These are phyloP conservation scores for Adelges cooleyi DNA, from an alignment of 1,140 invertebrate species.

Conservation along the genomic window DNA sequence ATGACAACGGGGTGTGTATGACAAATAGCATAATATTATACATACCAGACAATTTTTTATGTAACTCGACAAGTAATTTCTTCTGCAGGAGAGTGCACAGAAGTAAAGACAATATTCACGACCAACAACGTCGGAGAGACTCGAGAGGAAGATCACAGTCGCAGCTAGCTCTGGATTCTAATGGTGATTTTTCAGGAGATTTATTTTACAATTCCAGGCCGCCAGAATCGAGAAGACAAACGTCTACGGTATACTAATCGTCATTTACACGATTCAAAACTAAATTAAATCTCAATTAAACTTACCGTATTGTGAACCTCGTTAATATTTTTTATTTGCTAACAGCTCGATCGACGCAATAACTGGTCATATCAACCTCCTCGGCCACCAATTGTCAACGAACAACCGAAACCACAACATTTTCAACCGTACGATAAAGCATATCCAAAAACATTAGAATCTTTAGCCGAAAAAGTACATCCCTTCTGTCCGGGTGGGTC, in stretches of 20 bases:
- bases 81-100: conserved; percentile 1
- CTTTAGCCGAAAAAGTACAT: conserved; percentile 70
- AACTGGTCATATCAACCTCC: conserved; percentile 47
- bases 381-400: conserved; percentile 65
- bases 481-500: conserved; percentile 57
- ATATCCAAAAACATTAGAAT: conserved; percentile 83
- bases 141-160: conserved; percentile 50
- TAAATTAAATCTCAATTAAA: too few species aligned
- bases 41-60: too few species aligned
- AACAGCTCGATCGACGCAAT: conserved; percentile 33
- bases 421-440: conserved; percentile 65
- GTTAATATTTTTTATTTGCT: background rate
- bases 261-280: too few species aligned
- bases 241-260: conserved; percentile 2
- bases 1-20: conserved; percentile 10
- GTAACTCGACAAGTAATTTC: too few species aligned
- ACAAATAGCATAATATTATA: too few species aligned
- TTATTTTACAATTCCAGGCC: conserved; percentile 66
- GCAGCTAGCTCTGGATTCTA: conserved; percentile 44
- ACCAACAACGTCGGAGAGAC: conserved; percentile 24
- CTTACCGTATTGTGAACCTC: too few species aligned
- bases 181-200: conserved; percentile 40
- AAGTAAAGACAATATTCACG: conserved; percentile 19
- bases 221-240: conserved; percentile 28
- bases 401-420: conserved; percentile 71